phyloP scores from a whole-genome alignment of 2,888 invertebrate species.

The Magallana nippona region DNA sequence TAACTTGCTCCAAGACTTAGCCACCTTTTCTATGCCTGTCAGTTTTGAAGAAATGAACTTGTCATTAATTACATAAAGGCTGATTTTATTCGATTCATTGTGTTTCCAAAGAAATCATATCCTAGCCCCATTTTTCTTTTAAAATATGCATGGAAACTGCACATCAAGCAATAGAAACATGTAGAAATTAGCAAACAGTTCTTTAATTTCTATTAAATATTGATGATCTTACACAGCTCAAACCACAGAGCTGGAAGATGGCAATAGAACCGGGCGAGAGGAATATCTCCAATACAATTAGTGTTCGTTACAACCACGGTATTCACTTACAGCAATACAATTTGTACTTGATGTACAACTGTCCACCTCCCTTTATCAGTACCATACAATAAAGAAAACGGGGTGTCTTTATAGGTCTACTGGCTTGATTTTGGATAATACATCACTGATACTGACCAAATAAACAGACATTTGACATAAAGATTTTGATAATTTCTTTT shows the following conservation, averaged over 20 bases:
- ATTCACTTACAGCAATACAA: neutral
- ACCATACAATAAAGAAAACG: too few relatives aligned
- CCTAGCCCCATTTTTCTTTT: neutral
- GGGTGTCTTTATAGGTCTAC: too few relatives aligned
- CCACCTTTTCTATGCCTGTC: neutral
- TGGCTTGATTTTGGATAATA: too few relatives aligned
- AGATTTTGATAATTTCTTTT: too few relatives aligned
- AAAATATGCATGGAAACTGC: constrained; percentile 22
- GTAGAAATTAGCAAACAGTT: constrained; percentile 9
- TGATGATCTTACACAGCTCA: constrained; percentile 9
- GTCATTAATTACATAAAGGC: constrained; percentile 1
- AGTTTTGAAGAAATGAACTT: neutral
- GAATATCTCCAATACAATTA: neutral
- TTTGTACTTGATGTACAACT: neutral
- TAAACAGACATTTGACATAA: too few relatives aligned
- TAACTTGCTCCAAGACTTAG: neutral
- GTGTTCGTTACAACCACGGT: neutral
- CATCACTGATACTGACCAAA: too few relatives aligned
- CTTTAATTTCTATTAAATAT: constrained; percentile 29
- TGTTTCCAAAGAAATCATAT: neutral
- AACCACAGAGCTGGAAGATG: neutral
- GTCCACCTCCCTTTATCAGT: too few relatives aligned
- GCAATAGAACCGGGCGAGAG: neutral
- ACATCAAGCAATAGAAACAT: constrained; percentile 20
- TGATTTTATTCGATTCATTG: neutral